Base-by-base conservation (phyloP, 2,797 vertebrate species). In the Cuniculus paca region DNA sequence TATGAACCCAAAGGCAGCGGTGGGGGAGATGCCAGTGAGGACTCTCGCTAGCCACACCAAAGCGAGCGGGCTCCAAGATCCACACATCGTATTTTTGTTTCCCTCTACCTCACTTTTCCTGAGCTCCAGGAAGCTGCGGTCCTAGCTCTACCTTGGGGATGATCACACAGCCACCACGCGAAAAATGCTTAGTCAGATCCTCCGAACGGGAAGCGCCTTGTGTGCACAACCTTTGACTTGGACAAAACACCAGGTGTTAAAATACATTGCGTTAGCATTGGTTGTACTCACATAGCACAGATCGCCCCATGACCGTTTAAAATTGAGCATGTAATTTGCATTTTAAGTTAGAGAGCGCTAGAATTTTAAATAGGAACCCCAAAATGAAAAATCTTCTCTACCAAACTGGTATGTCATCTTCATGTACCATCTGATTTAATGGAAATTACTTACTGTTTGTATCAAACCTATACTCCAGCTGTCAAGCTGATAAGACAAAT, bases 291-390 rank as follows among this genome's bases (percentile, higher is more conserved):
- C 31, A 88, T 39, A 50, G 48, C 48, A 88, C 70, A 96, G 82
- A 75, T 92, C 77, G 78, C 60, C 60, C 42, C 77, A 72, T 42
- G 11, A 77, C 81, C 90, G 79, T 88, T 93, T 75, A 96, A 56
- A 22, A 6, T 8, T 56, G 78, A 90, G 60, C 34, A 50, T 24
- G 94, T 91, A 88, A 77, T 95, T 96, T 97, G 82, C 92, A 97
- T 94, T 81, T 83, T 92, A 94, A 94, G 80, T 91, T 58, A 75
- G 42, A 90, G 14, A 95, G 91, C 12, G 75, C 39, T 65, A 83
- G 89, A 93, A 93, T 96, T 96, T 97, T 92, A 95, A 91, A 74
- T 19, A 95, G 70, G 36, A 90, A 56, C 24, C 74, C 31, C 50
- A 92, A 95, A 96, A 93, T 90, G 54, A 90, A 95, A 92, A 87